Base-by-base conservation (phyloP, 2,113 vertebrate species). In the Pimephales promelas region DNA sequence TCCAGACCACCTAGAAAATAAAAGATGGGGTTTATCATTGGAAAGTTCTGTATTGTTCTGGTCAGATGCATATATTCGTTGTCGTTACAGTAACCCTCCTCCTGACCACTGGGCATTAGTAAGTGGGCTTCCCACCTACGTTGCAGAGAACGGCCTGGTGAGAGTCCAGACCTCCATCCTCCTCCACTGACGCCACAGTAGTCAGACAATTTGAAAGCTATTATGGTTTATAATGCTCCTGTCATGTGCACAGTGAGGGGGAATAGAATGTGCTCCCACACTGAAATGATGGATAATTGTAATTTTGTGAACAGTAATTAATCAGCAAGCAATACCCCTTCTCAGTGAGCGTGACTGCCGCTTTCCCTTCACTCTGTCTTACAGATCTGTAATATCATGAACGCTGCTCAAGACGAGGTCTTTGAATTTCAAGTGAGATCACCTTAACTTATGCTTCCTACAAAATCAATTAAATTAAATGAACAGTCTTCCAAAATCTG, bases 61-160 rank as follows among this genome's bases (percentile, higher is more conserved):
- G 0, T 56, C 49, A 54, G 8, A 64, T 0, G 3, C 11, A 34
- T 22, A 34, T 22, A 20, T 74, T 20, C 43, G 10, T 70, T 79
- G 64, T 28, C 28, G 14, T 83, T 56, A 4, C 89, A 95, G 94
- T 86, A 88, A 1, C 45, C 95, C 95, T 18, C 47, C 94, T 2
- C 81, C 90, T 9, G 94, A 95, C 40, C 95, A 95, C 90, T 95
- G 95, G 95, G 92, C 91, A 7, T 89, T 95, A 83, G 8, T 90
- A 28, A 95, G 94, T 34, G 93, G 95, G 18, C 87, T 95, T 62
- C 95, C 94, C 1, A 93, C 90, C 43, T 95, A 94, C 18, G 94
- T 95, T 1, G 94, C 94, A 9, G 94, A 95, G 83, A 94, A 84
- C 0, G 93, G 92, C 45, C 92, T 95, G 93, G 95, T 95, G 40